A percentile compares a stretch with the other conserved stretches of the same genome.
Conservation (phyloP, 2,797 vertebrate genomes). For the Esox lucius region DNA sequence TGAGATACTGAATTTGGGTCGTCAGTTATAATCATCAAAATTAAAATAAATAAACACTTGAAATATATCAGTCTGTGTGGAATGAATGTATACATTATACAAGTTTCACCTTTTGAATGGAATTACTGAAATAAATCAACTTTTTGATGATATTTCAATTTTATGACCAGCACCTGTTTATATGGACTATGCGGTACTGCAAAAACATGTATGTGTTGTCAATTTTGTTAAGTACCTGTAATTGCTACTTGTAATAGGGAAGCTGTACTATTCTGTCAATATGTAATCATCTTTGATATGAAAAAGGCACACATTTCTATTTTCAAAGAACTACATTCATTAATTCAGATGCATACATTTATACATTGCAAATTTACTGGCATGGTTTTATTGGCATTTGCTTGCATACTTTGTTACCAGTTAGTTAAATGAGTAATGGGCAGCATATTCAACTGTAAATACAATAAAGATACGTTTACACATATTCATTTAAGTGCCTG, state of each 20-base stretch:
- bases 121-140: no score
- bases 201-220: not conserved
- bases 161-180: no score
- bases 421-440: not conserved
- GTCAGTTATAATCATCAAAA: no score
- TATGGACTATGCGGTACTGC: not conserved
- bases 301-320: not conserved
- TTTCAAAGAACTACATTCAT: not conserved
- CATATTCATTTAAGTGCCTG: not conserved
- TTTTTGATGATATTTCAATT: no score
- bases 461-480: not conserved
- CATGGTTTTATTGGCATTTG: not conserved
- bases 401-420: not conserved
- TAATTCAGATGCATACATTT: not conserved
- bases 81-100: no score
- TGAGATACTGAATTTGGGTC: no score
- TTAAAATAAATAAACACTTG: no score
- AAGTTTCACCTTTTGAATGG: no score
- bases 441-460: not conserved
- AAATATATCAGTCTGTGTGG: no score
- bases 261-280: not conserved
- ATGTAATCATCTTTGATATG: not conserved
- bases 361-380: not conserved
- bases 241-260: not conserved
- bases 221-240: not conserved